phyloP scores from a whole-genome alignment of 2,888 invertebrate genomes.

The Philonicus albiceps region DNA sequence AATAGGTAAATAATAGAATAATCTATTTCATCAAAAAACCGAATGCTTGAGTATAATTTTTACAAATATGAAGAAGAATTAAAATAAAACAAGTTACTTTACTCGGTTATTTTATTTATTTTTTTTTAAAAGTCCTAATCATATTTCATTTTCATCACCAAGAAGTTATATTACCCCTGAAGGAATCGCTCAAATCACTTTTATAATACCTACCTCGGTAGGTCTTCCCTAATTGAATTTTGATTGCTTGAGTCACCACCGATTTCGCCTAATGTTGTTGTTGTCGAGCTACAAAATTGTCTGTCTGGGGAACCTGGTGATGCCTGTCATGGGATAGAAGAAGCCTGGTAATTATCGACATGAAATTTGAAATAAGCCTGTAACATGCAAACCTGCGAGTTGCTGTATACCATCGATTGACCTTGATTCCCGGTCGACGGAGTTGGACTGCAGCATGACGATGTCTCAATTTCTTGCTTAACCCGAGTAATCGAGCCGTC shows the following conservation, averaged over 20 bases:
- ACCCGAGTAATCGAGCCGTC: conserved; percentile 49
- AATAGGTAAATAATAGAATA: too few species aligned
- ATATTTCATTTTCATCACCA: background rate
- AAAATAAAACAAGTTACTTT: too few species aligned
- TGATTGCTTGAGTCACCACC: conserved; percentile 60
- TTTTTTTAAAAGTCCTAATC: too few species aligned
- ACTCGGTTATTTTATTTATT: too few species aligned
- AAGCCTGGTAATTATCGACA: background rate
- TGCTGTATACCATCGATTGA: conserved; percentile 48
- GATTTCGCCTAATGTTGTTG: conserved; percentile 70
- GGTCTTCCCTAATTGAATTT: conserved; percentile 53
- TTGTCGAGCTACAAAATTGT: conserved; percentile 90
- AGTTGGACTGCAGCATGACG: conserved; percentile 52
- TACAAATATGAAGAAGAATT: too few species aligned
- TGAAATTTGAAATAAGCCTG: background rate
- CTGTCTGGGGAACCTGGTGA: conserved; percentile 77
- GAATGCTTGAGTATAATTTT: too few species aligned
- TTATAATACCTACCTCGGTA: conserved; percentile 48
- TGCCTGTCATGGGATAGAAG: conserved; percentile 53
- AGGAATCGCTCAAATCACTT: background rate
- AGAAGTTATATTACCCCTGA: background rate
- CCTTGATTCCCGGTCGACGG: conserved; percentile 50
- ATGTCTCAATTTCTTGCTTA: conserved; percentile 51
- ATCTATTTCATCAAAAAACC: too few species aligned
- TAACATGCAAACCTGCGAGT: conserved; percentile 44